These are phyloP conservation scores for Cathartes aura DNA, from an alignment of 2,113 vertebrate species.

Conservation along the genomic window DNA sequence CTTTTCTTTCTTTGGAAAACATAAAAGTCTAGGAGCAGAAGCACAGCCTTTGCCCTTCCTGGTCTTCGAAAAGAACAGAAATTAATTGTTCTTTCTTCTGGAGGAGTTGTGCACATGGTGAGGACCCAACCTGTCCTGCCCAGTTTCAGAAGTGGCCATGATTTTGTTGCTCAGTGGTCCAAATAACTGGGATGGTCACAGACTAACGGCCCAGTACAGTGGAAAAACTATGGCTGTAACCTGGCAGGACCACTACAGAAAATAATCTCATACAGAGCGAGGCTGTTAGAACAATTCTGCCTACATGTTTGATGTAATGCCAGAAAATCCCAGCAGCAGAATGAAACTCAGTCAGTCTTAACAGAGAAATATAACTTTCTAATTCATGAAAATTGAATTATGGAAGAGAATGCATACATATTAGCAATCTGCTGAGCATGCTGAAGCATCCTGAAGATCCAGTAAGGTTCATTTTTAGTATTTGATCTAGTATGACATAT, in stretches of 20 bases:
- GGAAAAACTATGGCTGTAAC: not conserved
- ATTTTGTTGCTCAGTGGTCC: not conserved
- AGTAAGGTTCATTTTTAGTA: not conserved
- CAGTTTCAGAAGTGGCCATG: not conserved
- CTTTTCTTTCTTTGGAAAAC: not conserved
- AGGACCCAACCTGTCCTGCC: not conserved
- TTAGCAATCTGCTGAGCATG: not conserved
- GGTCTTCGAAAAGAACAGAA: not conserved
- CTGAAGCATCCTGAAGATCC: not conserved
- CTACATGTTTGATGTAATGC: not conserved
- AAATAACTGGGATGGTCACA: not conserved
- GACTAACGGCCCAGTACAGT: not conserved
- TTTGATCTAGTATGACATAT: not conserved
- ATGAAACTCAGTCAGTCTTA: not conserved
- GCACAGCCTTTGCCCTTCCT: not conserved
- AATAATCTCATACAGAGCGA: not conserved
- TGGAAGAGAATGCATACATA: not conserved
- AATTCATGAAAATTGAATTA: slow-evolving; percentile 16
- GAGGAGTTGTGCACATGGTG: not conserved
- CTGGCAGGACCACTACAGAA: not conserved
- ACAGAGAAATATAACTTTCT: not conserved
- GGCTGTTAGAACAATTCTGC: not conserved
- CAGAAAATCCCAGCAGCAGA: slow-evolving; percentile 7
- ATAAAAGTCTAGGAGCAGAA: not conserved
- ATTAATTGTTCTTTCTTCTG: not conserved